Evolutionary conservation across 2,888 invertebrate species (phyloP), one percentile per base, ranked within the genome.

Genomic region (Argyresthia albistria): DNA sequence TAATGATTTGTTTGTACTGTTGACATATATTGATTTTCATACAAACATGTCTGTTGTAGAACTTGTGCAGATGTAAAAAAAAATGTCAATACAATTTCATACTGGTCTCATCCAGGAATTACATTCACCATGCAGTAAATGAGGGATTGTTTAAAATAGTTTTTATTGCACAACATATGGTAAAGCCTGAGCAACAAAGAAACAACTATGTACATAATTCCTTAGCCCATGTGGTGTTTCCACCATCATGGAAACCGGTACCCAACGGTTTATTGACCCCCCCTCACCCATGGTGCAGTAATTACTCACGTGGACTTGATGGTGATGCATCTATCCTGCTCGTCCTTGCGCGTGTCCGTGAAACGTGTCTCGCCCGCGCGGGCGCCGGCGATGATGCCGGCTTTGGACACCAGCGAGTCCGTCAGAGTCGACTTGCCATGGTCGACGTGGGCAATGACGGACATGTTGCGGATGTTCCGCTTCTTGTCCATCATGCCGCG

Each of bases 391-490:
- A 99, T 99, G 82, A 99, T 99, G 89, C 99, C 99, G 74, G 99
- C 99, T 89, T 99, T 99, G 56, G 99, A 98, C 62, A 99, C 99
- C 74, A 99, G 91, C 60, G 99, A 99, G 90, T 99, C 99, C 56
- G 99, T 99, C 78, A 99, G 88, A 55, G 99, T 99, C 63, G 99
- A 99, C 90, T 99, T 99, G 78, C 99, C 99, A 88, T 99, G 99
- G 90, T 99, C 99, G 65, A 99, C 99, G 89, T 99, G 99, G 70
- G 99, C 99, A 82, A 99, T 99, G 89, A 99, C 99, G 79, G 99
- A 99, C 99, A 99, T 99, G 90, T 99, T 99, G 82, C 99, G 94
- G 91, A 99, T 99, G 86, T 99, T 99, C 91, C 91, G 92, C 92
- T 99, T 99, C 89, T 97, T 97, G 96, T 99, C 99, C 99, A 99